Evolutionary conservation across 2,888 invertebrate genomes (phyloP).

Genomic region (Eristalinus sepulchralis): DNA sequence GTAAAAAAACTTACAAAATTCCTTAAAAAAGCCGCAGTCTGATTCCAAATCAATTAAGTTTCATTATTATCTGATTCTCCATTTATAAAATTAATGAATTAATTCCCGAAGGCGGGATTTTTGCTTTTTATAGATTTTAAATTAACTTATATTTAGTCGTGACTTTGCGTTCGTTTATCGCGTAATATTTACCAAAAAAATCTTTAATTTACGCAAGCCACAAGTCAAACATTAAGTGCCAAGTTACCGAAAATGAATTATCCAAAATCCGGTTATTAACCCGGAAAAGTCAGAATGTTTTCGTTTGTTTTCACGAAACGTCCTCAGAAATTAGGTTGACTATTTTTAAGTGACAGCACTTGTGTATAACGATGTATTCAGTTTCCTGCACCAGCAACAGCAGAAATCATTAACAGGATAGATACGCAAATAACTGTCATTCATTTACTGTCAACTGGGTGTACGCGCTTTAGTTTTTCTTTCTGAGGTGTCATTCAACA

Average conservation of each 20-base stretch:
- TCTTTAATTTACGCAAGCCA: neutral
- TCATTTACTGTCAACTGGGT: neutral
- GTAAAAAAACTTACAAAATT: neutral
- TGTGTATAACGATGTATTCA: neutral
- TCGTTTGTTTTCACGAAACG: neutral
- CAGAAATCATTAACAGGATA: neutral
- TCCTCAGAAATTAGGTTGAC: neutral
- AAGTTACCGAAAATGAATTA: neutral
- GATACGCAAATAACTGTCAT: neutral
- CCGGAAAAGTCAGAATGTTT: neutral
- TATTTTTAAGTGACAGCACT: slow-evolving; percentile 8
- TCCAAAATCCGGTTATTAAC: neutral
- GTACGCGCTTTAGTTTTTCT: neutral
- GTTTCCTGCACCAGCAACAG: neutral
- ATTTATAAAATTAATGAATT: neutral
- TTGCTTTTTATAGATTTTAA: neutral
- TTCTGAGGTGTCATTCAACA: neutral
- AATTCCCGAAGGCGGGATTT: neutral
- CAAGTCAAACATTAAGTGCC: neutral
- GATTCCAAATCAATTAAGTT: neutral
- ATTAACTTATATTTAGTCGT: neutral
- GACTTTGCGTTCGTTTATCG: neutral
- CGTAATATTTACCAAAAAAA: neutral
- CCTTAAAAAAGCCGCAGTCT: neutral
- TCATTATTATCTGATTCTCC: neutral